Percentiles rank a stretch among this genome's conserved stretches.
Conservation (phyloP, 2,113 vertebrate species). For the Seriola quinqueradiata region DNA sequence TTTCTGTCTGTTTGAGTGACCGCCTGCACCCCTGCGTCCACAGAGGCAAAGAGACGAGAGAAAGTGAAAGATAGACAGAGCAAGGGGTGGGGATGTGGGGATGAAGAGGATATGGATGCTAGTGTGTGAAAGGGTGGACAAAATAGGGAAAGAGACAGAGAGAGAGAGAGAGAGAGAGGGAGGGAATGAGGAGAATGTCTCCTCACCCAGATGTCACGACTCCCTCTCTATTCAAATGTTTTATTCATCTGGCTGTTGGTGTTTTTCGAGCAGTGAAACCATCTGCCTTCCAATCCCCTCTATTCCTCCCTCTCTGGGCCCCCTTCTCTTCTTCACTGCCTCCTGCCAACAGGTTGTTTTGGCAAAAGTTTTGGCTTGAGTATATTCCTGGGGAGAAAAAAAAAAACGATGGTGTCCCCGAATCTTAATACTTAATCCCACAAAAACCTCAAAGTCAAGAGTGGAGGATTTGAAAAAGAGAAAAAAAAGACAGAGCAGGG, state of each 20-base stretch:
- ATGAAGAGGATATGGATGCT: not conserved
- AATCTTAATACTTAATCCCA: conserved; percentile 47
- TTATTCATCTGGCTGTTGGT: conserved; percentile 75
- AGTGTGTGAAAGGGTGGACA: conserved; percentile 10
- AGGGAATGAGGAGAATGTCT: conserved; percentile 31
- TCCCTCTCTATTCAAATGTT: conserved; percentile 68
- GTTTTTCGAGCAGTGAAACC: conserved; percentile 47
- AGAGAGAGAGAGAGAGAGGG: not conserved
- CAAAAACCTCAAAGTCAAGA: conserved; percentile 49
- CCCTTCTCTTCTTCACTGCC: conserved; percentile 29
- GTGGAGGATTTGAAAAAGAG: conserved; percentile 17
- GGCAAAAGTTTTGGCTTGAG: conserved; percentile 13
- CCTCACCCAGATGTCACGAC: conserved; percentile 64
- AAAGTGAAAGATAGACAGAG: not conserved
- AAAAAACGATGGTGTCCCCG: conserved; percentile 9
- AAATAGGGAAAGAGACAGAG: conserved; percentile 14
- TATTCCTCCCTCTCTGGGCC: conserved; percentile 14
- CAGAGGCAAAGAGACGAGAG: not conserved
- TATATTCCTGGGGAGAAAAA: conserved; percentile 20
- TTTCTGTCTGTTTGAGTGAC: conserved; percentile 43
- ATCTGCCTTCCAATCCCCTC: conserved; percentile 57
- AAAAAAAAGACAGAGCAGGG: not conserved
- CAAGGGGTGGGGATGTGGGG: not conserved
- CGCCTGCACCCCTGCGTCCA: conserved; percentile 33
- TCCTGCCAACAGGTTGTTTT: conserved; percentile 16